Evolutionary conservation across 1,140 invertebrate genomes (phyloP).

Genomic region (Drosophila santomea): DNA sequence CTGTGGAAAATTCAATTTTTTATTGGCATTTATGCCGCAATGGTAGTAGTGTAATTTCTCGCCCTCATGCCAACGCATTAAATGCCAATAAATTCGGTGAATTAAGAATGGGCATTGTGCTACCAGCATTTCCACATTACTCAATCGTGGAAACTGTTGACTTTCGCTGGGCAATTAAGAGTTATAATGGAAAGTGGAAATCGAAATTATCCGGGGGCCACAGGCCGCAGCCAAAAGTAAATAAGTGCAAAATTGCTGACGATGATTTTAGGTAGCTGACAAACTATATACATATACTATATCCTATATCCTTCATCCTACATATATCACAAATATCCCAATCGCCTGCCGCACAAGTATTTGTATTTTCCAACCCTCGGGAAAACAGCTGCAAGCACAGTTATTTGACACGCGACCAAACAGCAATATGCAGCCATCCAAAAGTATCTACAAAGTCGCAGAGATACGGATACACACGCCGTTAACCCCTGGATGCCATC

Average conservation of each 20-base stretch:
- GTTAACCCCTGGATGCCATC: slow-evolving; percentile 12
- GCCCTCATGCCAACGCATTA: slow-evolving; percentile 65
- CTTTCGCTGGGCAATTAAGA: slow-evolving; percentile 39
- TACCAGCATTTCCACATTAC: slow-evolving; percentile 24
- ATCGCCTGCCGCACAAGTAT: background rate
- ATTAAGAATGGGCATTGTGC: slow-evolving; percentile 39
- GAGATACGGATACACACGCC: slow-evolving; percentile 19
- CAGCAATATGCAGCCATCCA: slow-evolving; percentile 12
- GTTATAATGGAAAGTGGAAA: slow-evolving; percentile 10
- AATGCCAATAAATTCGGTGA: slow-evolving; percentile 71
- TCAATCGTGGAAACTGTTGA: slow-evolving; percentile 22
- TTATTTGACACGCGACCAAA: slow-evolving; percentile 73
- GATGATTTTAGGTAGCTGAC: slow-evolving; percentile 19
- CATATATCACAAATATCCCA: background rate
- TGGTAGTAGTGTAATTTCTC: background rate
- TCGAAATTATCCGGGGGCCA: slow-evolving; percentile 8
- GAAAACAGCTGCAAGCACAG: slow-evolving; percentile 60
- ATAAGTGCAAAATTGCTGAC: slow-evolving; percentile 42
- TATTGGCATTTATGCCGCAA: background rate
- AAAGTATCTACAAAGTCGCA: slow-evolving; percentile 44
- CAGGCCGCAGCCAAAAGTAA: slow-evolving; percentile 17
- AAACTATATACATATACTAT: too few relatives aligned
- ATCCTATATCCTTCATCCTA: background rate
- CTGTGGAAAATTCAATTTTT: slow-evolving; percentile 13
- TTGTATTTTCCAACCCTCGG: slow-evolving; percentile 43